phyloP scores from a whole-genome alignment of 2,113 vertebrate genomes.

The Butastur rufipennis region DNA sequence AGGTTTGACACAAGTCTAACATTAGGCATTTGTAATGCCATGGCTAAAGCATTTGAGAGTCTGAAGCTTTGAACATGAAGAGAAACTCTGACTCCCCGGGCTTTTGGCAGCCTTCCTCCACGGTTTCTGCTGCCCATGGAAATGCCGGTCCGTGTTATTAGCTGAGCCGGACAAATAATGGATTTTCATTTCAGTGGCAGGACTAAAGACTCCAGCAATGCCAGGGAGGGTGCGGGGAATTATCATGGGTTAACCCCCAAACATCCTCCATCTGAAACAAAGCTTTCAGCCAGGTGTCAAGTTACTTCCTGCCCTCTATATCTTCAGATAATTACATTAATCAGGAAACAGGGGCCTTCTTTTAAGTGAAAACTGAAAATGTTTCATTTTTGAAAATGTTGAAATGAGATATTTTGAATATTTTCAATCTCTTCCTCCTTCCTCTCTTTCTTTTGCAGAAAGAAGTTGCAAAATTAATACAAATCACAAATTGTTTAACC shows the following conservation, averaged over 20 bases:
- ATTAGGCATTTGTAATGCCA: not conserved
- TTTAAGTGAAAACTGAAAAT: not conserved
- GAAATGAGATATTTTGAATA: not conserved
- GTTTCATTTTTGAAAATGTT: not conserved
- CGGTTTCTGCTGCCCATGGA: not conserved
- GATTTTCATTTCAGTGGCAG: not conserved
- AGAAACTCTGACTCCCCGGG: not conserved
- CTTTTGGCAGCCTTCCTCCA: conserved; percentile 30
- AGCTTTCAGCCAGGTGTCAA: not conserved
- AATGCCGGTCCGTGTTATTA: not conserved
- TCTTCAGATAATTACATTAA: not conserved
- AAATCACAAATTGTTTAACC: not conserved
- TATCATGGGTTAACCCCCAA: not conserved
- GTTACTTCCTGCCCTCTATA: not conserved
- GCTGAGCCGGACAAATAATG: not conserved
- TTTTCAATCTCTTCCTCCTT: not conserved
- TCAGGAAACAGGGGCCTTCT: not conserved
- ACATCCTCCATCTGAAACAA: not conserved
- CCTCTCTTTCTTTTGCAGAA: not conserved
- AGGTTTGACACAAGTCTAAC: not conserved
- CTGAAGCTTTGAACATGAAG: conserved; percentile 3
- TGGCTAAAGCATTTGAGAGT: not conserved
- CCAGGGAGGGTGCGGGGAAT: not conserved
- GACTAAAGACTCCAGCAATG: not conserved
- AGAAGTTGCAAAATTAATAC: not conserved